A percentile compares a stretch with the other conserved stretches of the same genome.
These are phyloP conservation scores for Misgurnus anguillicaudatus DNA, from an alignment of 2,113 vertebrate species.

Conservation along the genomic window DNA sequence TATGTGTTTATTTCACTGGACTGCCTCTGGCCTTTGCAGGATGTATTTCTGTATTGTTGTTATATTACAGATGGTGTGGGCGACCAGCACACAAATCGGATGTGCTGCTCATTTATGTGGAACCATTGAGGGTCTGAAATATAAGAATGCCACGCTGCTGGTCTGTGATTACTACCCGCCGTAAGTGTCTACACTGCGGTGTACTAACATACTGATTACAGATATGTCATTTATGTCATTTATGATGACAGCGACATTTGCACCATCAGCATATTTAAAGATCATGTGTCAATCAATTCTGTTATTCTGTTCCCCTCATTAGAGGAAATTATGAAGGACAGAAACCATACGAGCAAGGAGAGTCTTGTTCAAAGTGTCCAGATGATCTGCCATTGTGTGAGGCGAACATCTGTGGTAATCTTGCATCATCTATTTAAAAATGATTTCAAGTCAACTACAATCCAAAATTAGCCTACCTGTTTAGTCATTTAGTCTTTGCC, in stretches of 20 bases:
- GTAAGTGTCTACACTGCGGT: constrained; percentile 32
- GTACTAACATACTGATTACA: too few species aligned
- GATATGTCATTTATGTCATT: too few species aligned
- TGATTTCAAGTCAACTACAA: not conserved
- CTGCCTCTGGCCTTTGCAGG: not conserved
- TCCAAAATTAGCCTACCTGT: not conserved
- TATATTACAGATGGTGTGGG: constrained; percentile 57
- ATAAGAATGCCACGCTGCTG: not conserved
- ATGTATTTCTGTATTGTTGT: not conserved
- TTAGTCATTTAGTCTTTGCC: not conserved
- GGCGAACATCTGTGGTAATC: constrained; percentile 42
- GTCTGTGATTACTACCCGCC: constrained; percentile 55
- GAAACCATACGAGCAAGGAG: constrained; percentile 51
- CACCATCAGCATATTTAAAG: too few species aligned
- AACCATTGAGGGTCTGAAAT: not conserved
- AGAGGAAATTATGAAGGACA: constrained; percentile 46
- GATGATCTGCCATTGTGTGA: not conserved
- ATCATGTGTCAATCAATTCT: too few species aligned
- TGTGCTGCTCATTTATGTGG: constrained; percentile 50
- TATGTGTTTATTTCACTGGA: too few species aligned
- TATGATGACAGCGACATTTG: too few species aligned
- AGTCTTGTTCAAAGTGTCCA: constrained; percentile 55
- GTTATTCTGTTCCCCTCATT: not conserved
- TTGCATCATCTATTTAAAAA: too few species aligned
- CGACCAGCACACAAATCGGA: constrained; percentile 38